Percentiles rank a stretch among this genome's conserved stretches.
These are phyloP conservation scores for Aromia moschata DNA, from an alignment of 2,888 invertebrate species.

Conservation along the genomic window DNA sequence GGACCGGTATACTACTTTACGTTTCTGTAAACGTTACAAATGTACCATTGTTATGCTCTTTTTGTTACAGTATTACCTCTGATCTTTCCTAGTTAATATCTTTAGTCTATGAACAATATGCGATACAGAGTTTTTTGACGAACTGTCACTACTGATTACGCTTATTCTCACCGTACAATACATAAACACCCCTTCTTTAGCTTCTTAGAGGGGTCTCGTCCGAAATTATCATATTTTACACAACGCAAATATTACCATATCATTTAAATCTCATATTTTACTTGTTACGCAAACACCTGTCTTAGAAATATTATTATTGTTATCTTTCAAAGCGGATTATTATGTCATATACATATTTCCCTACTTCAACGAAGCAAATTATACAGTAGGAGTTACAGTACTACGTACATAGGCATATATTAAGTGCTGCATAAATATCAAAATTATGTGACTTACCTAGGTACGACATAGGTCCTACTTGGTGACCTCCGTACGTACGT, in stretches of 20 bases:
- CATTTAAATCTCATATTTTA: conserved; percentile 25
- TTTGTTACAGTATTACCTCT: conserved; percentile 25
- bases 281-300: conserved; percentile 14
- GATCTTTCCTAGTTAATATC: conserved; percentile 26
- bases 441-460: too few relatives aligned
- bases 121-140: conserved; percentile 19
- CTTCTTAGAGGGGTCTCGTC: conserved; percentile 7
- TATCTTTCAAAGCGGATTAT: too few relatives aligned
- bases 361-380: too few relatives aligned
- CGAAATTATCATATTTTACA: conserved; percentile 23
- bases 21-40: conserved; percentile 56
- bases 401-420: too few relatives aligned
- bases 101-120: conserved; percentile 15
- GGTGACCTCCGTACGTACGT: too few relatives aligned
- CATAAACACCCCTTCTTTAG: conserved; percentile 11
- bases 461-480: too few relatives aligned
- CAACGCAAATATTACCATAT: conserved; percentile 3
- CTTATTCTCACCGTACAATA: conserved; percentile 23
- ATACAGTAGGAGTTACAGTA: too few relatives aligned
- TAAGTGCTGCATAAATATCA: too few relatives aligned
- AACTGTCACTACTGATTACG: conserved; percentile 27
- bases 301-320: conserved; percentile 5
- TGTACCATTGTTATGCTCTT: conserved; percentile 43
- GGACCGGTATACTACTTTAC: conserved; percentile 30
- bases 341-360: too few relatives aligned